Percentiles rank a stretch among this genome's conserved stretches.
Evolutionary conservation across 2,113 vertebrate genomes (phyloP).

Genomic region (Cranoglanis bouderius): DNA sequence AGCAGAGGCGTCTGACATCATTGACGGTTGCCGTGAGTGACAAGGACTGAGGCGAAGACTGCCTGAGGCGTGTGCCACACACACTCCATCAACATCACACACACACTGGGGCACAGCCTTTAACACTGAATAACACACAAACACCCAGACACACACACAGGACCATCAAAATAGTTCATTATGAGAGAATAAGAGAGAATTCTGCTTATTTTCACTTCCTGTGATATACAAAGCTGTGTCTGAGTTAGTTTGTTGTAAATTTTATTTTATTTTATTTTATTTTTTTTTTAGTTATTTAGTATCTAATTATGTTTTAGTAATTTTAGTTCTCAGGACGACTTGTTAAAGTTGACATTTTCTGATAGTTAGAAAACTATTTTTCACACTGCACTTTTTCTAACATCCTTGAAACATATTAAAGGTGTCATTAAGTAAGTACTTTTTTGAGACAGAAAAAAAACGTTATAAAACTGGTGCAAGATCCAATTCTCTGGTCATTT

Average conservation of each 20-base stretch:
- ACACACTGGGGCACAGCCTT: conserved; percentile 49
- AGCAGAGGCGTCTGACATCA: conserved; percentile 91
- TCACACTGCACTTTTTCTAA: not conserved
- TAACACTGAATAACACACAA: conserved; percentile 44
- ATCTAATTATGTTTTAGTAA: not conserved
- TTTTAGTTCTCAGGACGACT: not conserved
- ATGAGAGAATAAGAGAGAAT: not conserved
- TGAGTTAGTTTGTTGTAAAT: not conserved
- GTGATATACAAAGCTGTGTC: not conserved
- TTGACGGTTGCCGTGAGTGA: conserved; percentile 92
- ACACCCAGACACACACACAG: conserved; percentile 3
- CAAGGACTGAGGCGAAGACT: conserved; percentile 93
- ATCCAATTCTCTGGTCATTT: too few species aligned
- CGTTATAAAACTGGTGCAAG: too few species aligned
- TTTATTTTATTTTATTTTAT: not conserved
- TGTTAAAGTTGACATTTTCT: too few species aligned
- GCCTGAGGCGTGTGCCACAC: conserved; percentile 60
- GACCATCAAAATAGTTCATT: not conserved
- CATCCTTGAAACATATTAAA: not conserved
- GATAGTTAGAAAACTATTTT: not conserved
- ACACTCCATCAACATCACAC: conserved; percentile 50
- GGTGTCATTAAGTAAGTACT: not conserved
- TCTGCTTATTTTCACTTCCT: not conserved
- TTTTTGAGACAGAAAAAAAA: too few species aligned
- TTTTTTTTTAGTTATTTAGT: not conserved